Percentiles rank a stretch among this genome's conserved stretches.
Evolutionary conservation across 2,888 invertebrate genomes (phyloP).

Genomic region (Lasiommata megera): DNA sequence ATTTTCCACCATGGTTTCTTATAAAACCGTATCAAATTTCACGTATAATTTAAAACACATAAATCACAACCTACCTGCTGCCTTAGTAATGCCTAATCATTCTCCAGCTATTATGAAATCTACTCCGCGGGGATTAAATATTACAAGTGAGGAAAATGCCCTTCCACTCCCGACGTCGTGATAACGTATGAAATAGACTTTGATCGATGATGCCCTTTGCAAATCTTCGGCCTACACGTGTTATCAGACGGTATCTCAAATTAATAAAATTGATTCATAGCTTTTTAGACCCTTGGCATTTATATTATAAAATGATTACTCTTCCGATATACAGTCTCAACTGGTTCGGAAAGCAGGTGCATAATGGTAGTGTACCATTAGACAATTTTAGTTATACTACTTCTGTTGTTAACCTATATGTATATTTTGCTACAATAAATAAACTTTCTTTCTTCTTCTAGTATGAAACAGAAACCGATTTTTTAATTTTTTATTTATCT

Average conservation of each 20-base stretch:
- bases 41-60: constrained; percentile 29
- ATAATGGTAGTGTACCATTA: no score
- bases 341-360: no score
- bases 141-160: constrained; percentile 45
- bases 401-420: no score
- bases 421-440: no score
- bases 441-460: no score
- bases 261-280: constrained; percentile 7
- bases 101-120: constrained; percentile 52
- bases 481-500: no score
- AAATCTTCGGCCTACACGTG: constrained; percentile 20
- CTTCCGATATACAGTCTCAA: no score
- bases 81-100: constrained; percentile 50
- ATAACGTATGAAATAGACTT: constrained; percentile 45
- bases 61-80: constrained; percentile 38
- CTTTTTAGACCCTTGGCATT: no score
- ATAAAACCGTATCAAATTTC: constrained; percentile 11
- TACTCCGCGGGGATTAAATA: constrained; percentile 50
- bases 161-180: constrained; percentile 25
- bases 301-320: no score
- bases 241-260: constrained; percentile 19
- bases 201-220: constrained; percentile 49
- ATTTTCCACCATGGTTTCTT: background rate
- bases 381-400: no score
- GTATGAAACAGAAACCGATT: no score